Evolutionary conservation across 2,888 invertebrate species (phyloP), one percentile per base, ranked within the genome.

Genomic region (Diabrotica balteata): DNA sequence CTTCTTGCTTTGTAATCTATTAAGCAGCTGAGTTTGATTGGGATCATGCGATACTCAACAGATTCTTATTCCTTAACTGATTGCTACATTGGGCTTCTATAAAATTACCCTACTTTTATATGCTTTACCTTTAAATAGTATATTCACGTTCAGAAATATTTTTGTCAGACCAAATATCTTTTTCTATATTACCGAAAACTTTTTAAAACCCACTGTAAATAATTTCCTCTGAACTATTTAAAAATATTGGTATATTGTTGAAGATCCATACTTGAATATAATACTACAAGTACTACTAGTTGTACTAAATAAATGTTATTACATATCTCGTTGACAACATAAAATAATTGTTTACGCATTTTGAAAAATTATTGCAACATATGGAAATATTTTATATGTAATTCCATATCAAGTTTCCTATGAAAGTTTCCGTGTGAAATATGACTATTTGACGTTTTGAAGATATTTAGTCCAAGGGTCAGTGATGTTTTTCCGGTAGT

Each of bases 261-360:
- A 63, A 43, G 55, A 51, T 43, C 45, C 57, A 32, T 57, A 57
- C 54, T 64, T 64, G 58, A 50, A 51, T 44, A 32, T 64, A 58
- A 64, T 52, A 61, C 55, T 32, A 32, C 32, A 32, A 32, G 32
- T 32, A 32, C 32, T 32, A 66, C 64, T 60, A 73, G 64, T 32
- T 70, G 67, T 73, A 70, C 72, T 78, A 77, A 79, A 79, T 80
- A 80, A 80, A 80, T 79, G 77, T 79, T 79, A 80, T 80, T 81
- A 80, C 81, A 81, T 81, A 81, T 81, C 81, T 80, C 76, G 78
- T 80, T 80, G 75, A 72, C 43, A 57, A 54, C 32, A 67, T 59
- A 67, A 55, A 66, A 67, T 69, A 70, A 69, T 70, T 69, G 71
- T 72, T 72, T 72, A 70, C 60, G 65, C 68, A 71, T 69, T 68